phyloP scores from a whole-genome alignment of 1,140 invertebrate genomes.

The Hylyphantes graminicola region DNA sequence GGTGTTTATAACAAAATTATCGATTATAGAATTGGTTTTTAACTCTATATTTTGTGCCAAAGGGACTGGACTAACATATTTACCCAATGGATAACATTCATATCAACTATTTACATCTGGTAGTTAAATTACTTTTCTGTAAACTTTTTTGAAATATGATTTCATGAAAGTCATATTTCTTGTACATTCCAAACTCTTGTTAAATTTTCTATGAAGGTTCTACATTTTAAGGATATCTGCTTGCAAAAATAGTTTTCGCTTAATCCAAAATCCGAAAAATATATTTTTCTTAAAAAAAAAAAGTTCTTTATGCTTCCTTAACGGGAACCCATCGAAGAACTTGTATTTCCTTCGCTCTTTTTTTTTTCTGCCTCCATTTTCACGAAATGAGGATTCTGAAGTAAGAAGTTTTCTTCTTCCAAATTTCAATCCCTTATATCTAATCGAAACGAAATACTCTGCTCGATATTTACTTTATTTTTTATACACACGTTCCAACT shows the following conservation, averaged over 20 bases:
- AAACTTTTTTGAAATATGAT: too few species aligned
- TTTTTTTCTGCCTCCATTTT: conserved; percentile 32
- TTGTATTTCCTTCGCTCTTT: neutral
- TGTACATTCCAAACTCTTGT: too few species aligned
- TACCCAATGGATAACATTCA: too few species aligned
- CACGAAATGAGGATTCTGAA: conserved; percentile 33
- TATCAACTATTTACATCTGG: too few species aligned
- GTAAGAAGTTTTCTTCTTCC: conserved; percentile 40
- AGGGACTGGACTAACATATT: too few species aligned
- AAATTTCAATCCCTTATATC: conserved; percentile 56
- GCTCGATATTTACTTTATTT: conserved; percentile 46
- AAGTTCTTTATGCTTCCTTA: conserved; percentile 4
- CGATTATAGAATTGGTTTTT: too few species aligned
- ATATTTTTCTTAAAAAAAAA: conserved; percentile 6
- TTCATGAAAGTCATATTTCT: too few species aligned
- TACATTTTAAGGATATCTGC: neutral
- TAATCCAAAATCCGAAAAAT: conserved; percentile 31
- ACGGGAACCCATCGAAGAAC: neutral
- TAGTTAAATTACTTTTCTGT: too few species aligned
- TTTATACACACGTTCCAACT: conserved; percentile 1
- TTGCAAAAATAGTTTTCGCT: conserved; percentile 26
- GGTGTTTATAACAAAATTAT: too few species aligned
- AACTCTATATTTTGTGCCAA: too few species aligned
- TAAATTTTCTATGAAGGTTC: too few species aligned
- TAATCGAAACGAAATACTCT: conserved; percentile 55